Base-by-base conservation (phyloP, 2,888 invertebrate species). In the Anarsia innoxiella region DNA sequence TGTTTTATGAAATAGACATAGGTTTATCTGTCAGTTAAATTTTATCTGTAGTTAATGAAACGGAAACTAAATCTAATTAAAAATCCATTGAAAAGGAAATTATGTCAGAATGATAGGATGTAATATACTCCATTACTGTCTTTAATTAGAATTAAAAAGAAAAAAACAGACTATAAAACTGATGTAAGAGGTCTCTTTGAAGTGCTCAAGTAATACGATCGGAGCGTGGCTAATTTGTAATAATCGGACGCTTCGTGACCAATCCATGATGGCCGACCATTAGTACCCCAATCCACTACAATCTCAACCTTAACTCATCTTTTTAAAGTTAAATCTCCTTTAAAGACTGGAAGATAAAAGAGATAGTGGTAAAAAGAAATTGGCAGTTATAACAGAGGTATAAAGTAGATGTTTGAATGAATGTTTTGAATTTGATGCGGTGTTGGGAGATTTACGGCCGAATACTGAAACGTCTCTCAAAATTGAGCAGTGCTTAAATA, bases 201-300 rank as follows among this genome's bases (percentile, higher is more conserved):
- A 14, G 12, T 33, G 26, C 25, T 33, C 33, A 29, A 36, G 36
- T 11, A 10, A 28, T 36, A 36, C 13, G 32, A 19, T 28, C 42
- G 38, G 32, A 65, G 55, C 69, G 68, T 58, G 49, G 57, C 69
- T 69, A 72, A 74, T 74, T 69, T 68, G 62, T 73, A 72, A 73
- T 74, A 70, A 70, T 68, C 68, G 58, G 53, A 46, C 51, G 39
- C 45, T 44, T 61, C 63, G 59, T 58, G 65, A 65, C 60, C 54
- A 58, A 62, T 66, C 53, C 25, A 25, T 39, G 13, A 14, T 25
- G 25, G 11, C 16, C 12, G 12, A 29, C 25, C 39, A 39, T 39
- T 39, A 39, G 23, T 15, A 25, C 25, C 23, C 8, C 8, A 12
- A 13, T 26, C 6, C 8, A 15, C 10, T 10, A 10, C n/a, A 33